A percentile compares a stretch with the other conserved stretches of the same genome.
Conservation (phyloP, 2,113 vertebrate genomes). For the Pitta sordida region DNA sequence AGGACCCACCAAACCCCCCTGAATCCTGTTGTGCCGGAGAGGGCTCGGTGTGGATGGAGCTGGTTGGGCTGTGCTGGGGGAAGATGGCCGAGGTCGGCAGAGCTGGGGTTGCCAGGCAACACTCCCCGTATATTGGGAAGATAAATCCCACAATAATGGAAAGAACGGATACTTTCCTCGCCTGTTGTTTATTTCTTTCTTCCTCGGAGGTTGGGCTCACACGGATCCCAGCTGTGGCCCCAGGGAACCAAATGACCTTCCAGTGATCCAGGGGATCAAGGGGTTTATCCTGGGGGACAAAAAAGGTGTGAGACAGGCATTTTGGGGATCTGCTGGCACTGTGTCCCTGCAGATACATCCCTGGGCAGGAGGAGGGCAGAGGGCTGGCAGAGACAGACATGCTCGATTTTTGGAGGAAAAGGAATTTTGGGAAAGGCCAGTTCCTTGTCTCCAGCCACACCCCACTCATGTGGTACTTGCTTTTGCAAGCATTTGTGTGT, state of each 20-base stretch:
- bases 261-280: background rate
- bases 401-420: background rate
- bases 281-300: background rate
- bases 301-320: background rate
- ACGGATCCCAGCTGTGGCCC: background rate
- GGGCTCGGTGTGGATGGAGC: background rate
- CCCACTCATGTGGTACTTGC: background rate
- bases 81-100: conserved; percentile 2
- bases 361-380: background rate
- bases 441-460: background rate
- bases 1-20: background rate
- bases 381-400: background rate
- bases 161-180: background rate
- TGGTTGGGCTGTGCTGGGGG: conserved; percentile 19
- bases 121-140: conserved; percentile 7
- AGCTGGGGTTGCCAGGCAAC: conserved; percentile 53
- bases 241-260: background rate
- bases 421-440: background rate
- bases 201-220: background rate
- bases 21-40: background rate
- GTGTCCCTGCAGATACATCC: background rate
- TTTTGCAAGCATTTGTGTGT: background rate
- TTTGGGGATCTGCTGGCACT: background rate
- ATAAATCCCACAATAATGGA: conserved; percentile 56
- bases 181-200: conserved; percentile 23